Evolutionary conservation across 1,140 invertebrate genomes (phyloP), one percentile per base, ranked within the genome.

Genomic region (Drosophila nasuta): DNA sequence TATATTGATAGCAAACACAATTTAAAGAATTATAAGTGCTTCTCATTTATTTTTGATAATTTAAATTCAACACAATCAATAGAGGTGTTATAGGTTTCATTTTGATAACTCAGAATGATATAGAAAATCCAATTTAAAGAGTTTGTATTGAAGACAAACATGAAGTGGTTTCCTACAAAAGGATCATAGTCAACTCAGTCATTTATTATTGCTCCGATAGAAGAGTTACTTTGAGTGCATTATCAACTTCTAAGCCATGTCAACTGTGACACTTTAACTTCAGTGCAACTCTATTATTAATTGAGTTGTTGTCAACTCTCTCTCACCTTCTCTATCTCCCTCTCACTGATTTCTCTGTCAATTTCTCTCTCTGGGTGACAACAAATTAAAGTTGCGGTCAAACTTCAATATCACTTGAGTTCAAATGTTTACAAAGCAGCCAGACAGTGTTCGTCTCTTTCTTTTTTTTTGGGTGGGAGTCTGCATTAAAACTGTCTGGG

Each of bases 401-500:
- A 41, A 28, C 65, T 60, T 51, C 20, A 60, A 45, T 56, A 38
- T 56, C 72, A 75, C 49, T 75, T 63, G 10, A 45, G 57, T 75
- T 63, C 46, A 63, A 75, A 54, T 75, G 67, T 33, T 65, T 65
- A 64, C 60, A 71, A 75, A 75, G 54, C 59, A 59, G 73, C 35
- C 54, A 51, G 59, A 72, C 72, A 70, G 56, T 57, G 72, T 68
- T 25, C 33, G 56, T 60, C 20, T 25, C 4, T 25, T 25, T 25
- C 20, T 25, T 3, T 3, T 25, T 43, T 43, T 45, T 28, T 4
- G 13, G 7, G 6, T 38, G 7, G 35, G 35, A 3, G 10, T 3
- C 7, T 8, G 25, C 66, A 75, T 75, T 70, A 70, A 70, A 46
- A 43, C 10, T n/a, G 73, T 72, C 73, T 65, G 60, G 51, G 52